Evolutionary conservation across 35 echinoderm and acorn worm species (phyloP).

Genomic region (Anneissia japonica): DNA sequence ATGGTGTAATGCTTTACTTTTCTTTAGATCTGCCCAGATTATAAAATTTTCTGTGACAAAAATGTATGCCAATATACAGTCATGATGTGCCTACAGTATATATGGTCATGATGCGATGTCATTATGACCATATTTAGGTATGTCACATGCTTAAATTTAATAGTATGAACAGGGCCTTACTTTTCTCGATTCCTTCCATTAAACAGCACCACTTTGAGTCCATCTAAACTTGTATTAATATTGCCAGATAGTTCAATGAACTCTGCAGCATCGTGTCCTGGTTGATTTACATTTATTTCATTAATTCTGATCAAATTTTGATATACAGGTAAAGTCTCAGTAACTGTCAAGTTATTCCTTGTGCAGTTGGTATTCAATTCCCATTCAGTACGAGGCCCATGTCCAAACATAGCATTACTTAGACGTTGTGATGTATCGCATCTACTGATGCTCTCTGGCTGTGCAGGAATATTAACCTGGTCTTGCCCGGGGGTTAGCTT

Average conservation of each 20-base stretch:
- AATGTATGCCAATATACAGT: no score
- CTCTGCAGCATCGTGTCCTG: slow-evolving; percentile 11
- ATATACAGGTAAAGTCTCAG: slow-evolving; percentile 55
- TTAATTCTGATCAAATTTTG: slow-evolving; percentile 61
- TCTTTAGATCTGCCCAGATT: no score
- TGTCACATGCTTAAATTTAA: no score
- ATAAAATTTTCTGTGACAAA: no score
- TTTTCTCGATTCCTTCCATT: slow-evolving; percentile 52
- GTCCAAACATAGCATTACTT: slow-evolving; percentile 41
- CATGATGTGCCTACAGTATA: no score
- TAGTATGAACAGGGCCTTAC: slow-evolving; percentile 12
- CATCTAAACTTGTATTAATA: background rate
- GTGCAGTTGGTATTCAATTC: slow-evolving; percentile 48
- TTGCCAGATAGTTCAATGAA: slow-evolving; percentile 46
- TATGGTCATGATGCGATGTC: no score
- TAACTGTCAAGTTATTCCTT: slow-evolving; percentile 38
- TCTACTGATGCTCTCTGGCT: background rate
- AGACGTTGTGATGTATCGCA: background rate
- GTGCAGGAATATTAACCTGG: background rate
- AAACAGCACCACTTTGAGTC: slow-evolving; percentile 30
- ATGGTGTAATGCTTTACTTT: no score
- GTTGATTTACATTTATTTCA: slow-evolving; percentile 46
- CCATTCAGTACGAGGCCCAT: slow-evolving; percentile 43
- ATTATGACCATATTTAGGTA: no score
- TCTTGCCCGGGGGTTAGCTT: background rate